Evolutionary conservation across 1,140 invertebrate genomes (phyloP).

Genomic region (Bombus huntii): DNA sequence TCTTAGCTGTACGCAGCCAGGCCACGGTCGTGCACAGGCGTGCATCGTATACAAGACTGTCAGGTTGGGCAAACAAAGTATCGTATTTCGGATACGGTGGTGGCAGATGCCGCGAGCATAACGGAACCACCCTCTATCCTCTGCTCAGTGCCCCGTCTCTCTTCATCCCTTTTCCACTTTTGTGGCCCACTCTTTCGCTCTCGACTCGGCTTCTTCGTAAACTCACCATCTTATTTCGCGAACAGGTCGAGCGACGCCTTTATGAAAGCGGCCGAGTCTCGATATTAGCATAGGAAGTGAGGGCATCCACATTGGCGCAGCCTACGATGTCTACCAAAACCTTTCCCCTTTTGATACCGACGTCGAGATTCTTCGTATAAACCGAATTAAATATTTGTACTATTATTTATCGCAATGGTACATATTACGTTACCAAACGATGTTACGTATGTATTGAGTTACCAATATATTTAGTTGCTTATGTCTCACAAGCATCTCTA

Average conservation of each 20-base stretch:
- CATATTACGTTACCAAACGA: too few relatives aligned
- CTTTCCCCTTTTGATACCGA: neutral
- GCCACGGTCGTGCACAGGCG: conserved; percentile 12
- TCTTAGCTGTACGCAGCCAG: conserved; percentile 9
- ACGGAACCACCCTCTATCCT: conserved; percentile 52
- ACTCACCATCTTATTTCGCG: conserved; percentile 69
- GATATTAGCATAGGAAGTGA: conserved; percentile 67
- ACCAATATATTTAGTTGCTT: neutral
- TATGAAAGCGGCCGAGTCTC: conserved; percentile 64
- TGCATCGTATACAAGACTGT: conserved; percentile 32
- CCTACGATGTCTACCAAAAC: neutral
- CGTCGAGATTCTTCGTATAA: neutral
- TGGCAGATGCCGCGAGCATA: conserved; percentile 75
- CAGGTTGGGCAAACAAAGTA: conserved; percentile 70
- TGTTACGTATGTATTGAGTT: too few relatives aligned
- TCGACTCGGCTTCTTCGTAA: conserved; percentile 32
- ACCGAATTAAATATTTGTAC: neutral
- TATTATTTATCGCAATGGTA: too few relatives aligned
- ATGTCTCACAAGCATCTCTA: neutral
- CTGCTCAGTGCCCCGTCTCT: neutral
- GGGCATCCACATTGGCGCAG: conserved; percentile 24
- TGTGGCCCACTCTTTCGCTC: neutral
- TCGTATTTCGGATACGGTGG: conserved; percentile 71
- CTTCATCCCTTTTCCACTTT: neutral
- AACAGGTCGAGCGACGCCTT: conserved; percentile 58